A percentile compares a stretch with the other conserved stretches of the same genome.
These are phyloP conservation scores for Amblyjoppa proteus DNA, from an alignment of 2,888 invertebrate genomes.

Conservation along the genomic window DNA sequence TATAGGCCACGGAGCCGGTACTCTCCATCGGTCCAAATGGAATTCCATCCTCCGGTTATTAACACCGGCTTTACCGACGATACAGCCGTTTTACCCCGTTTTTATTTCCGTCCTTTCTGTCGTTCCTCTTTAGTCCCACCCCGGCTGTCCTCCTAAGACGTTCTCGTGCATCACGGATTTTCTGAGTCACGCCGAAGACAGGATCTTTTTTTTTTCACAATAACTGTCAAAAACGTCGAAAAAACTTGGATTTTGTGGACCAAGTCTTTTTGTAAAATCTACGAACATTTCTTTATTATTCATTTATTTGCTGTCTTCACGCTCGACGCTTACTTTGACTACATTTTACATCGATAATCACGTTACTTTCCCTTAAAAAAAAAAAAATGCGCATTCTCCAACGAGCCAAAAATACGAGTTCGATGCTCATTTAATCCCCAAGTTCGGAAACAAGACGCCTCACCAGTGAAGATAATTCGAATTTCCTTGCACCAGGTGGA, in stretches of 20 bases:
- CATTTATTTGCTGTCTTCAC: no score
- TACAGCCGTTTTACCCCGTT: background rate
- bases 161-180: background rate
- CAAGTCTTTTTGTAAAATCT: background rate
- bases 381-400: background rate
- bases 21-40: constrained; percentile 71
- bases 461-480: background rate
- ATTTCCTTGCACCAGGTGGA: constrained; percentile 37
- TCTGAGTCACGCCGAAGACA: background rate
- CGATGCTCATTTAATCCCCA: background rate
- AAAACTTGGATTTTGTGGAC: background rate
- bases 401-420: background rate
- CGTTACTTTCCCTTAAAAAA: background rate
- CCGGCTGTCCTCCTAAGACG: background rate
- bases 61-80: constrained; percentile 13
- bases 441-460: background rate
- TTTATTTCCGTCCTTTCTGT: background rate
- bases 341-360: background rate
- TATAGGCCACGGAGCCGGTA: constrained; percentile 74
- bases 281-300: no score
- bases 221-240: no score
- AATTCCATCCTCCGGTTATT: constrained; percentile 72
- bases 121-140: background rate
- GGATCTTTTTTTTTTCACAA: no score
- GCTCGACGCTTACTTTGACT: no score